Conservation (phyloP, 2,888 invertebrate species). For the Morinoia aosen region DNA sequence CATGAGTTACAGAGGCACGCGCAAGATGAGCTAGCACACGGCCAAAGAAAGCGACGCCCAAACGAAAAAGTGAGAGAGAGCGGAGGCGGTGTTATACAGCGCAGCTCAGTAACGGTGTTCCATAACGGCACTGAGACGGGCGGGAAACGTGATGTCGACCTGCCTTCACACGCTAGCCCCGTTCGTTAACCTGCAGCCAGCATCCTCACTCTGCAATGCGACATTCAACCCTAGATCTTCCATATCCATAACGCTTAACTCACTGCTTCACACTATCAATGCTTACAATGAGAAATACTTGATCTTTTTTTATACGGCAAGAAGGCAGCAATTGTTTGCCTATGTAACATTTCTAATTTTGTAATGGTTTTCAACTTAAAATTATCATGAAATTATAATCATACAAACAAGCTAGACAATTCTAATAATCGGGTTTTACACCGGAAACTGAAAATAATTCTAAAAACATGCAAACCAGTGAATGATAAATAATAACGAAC, state of each 20-base stretch:
- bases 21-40: neutral
- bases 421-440: neutral
- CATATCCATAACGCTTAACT: neutral
- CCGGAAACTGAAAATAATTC: neutral
- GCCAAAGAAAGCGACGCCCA: neutral
- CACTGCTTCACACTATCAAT: neutral
- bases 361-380: neutral
- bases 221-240: neutral
- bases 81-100: neutral
- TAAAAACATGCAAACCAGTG: neutral
- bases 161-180: neutral
- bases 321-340: neutral
- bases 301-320: neutral
- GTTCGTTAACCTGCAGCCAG: neutral
- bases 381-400: neutral
- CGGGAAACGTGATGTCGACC: conserved; percentile 6
- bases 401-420: neutral
- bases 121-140: neutral
- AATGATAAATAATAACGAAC: neutral
- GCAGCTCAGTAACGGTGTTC: neutral
- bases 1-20: neutral
- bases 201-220: neutral
- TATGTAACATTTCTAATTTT: neutral
- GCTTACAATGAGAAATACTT: neutral
- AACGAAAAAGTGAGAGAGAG: conserved; percentile 37